Conservation (phyloP, 2,113 vertebrate species). For the Charadrius vociferus region DNA sequence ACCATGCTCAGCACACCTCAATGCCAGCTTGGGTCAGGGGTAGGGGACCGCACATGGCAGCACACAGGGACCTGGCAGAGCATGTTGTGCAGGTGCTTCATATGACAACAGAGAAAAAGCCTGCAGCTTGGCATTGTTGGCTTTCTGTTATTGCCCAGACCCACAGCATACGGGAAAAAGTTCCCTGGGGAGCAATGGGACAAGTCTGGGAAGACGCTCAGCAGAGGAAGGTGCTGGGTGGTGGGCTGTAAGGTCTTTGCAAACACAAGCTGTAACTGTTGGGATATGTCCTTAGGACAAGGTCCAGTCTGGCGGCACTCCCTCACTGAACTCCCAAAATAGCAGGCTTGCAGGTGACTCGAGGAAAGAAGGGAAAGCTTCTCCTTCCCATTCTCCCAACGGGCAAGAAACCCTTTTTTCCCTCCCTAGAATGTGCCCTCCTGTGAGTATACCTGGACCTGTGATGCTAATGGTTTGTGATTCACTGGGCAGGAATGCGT, state of each 20-base stretch:
- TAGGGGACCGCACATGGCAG: rapidly evolving
- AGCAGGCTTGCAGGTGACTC: background rate
- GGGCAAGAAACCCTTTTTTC: background rate
- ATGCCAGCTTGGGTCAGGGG: background rate
- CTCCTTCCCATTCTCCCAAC: background rate
- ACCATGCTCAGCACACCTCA: background rate
- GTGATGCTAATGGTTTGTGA: background rate
- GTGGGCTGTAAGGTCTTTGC: background rate
- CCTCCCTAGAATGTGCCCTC: background rate
- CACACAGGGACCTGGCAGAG: background rate
- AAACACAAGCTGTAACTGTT: background rate
- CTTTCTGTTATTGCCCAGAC: background rate
- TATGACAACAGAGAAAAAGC: background rate
- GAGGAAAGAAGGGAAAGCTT: background rate
- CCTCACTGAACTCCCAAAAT: background rate
- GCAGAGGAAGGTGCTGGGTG: background rate
- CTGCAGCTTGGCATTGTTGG: background rate
- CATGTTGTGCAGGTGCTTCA: rapidly evolving
- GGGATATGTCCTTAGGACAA: background rate
- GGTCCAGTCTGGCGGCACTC: background rate
- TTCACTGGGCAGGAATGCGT: background rate
- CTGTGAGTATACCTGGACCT: background rate
- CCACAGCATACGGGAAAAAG: background rate
- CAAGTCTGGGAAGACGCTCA: background rate
- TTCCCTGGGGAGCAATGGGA: background rate